Evolutionary conservation across 2,113 vertebrate genomes (phyloP).

Genomic region (Mola mola): DNA sequence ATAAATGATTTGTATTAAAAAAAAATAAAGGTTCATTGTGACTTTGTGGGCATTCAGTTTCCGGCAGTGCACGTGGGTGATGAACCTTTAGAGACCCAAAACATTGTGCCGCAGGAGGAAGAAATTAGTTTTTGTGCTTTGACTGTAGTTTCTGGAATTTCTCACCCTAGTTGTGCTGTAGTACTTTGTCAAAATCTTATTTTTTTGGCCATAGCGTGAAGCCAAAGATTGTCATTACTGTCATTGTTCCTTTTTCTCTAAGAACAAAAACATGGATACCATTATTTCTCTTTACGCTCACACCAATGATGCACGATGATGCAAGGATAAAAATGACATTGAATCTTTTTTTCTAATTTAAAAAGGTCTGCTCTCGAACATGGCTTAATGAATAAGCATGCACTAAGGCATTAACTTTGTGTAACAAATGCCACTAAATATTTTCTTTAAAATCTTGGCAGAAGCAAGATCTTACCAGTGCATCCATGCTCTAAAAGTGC

Average conservation of each 20-base stretch:
- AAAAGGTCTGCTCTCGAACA: neutral
- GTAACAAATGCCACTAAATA: neutral
- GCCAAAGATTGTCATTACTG: slow-evolving; percentile 35
- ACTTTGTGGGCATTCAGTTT: neutral
- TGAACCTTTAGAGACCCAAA: no score
- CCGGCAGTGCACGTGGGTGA: no score
- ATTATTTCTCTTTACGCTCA: neutral
- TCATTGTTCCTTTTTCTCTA: slow-evolving; percentile 20
- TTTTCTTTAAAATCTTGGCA: neutral
- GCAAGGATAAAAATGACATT: neutral
- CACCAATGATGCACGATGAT: slow-evolving; percentile 4
- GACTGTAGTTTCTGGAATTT: slow-evolving; percentile 22
- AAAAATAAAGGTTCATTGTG: no score
- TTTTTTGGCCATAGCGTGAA: slow-evolving; percentile 19
- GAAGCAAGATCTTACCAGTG: neutral
- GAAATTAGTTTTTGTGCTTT: neutral
- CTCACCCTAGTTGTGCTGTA: no score
- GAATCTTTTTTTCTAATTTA: neutral
- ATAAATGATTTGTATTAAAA: no score
- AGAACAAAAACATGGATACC: slow-evolving; percentile 4
- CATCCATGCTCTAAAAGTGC: neutral
- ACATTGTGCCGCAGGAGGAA: no score
- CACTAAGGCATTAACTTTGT: neutral
- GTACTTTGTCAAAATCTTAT: slow-evolving; percentile 22
- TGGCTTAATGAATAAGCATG: neutral